phyloP scores from a whole-genome alignment of 2,797 vertebrate species.

The Enteromius fasciolatus region DNA sequence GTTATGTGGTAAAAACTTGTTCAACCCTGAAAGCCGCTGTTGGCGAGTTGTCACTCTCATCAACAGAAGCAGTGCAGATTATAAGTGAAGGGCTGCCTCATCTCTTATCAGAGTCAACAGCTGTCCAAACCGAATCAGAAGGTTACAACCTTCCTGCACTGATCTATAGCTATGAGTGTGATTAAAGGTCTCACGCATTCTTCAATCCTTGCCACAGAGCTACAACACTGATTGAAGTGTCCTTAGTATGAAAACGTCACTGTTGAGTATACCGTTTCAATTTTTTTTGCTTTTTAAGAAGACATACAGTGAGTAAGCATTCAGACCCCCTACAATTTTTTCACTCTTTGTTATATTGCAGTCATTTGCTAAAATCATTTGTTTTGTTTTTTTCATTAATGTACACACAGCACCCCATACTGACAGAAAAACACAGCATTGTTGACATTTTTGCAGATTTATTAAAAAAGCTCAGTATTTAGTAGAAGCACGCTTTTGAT shows the following conservation, averaged over 20 bases:
- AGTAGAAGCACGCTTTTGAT: too few relatives aligned
- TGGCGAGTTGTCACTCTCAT: constrained; percentile 75
- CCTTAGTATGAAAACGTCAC: constrained; percentile 11
- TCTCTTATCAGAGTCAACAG: constrained; percentile 62
- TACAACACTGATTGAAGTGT: constrained; percentile 8
- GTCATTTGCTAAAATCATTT: too few relatives aligned
- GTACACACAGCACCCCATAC: too few relatives aligned
- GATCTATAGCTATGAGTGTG: constrained; percentile 42
- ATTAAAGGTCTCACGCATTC: constrained; percentile 21
- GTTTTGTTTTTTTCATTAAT: too few relatives aligned
- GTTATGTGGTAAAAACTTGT: constrained; percentile 46
- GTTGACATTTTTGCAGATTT: too few relatives aligned
- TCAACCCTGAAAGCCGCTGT: constrained; percentile 71
- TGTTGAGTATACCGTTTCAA: neutral
- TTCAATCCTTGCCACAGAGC: neutral
- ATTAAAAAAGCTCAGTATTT: too few relatives aligned
- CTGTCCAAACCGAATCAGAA: constrained; percentile 41
- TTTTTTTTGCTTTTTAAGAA: neutral
- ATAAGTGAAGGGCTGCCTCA: constrained; percentile 72
- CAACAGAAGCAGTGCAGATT: constrained; percentile 65
- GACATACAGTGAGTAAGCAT: neutral
- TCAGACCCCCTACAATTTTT: too few relatives aligned
- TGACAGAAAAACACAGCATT: too few relatives aligned
- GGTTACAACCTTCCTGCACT: constrained; percentile 51
- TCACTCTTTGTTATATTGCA: too few relatives aligned